Conservation (phyloP, 64 coral and sea anemone species). For the Pocillopora damicornis region DNA sequence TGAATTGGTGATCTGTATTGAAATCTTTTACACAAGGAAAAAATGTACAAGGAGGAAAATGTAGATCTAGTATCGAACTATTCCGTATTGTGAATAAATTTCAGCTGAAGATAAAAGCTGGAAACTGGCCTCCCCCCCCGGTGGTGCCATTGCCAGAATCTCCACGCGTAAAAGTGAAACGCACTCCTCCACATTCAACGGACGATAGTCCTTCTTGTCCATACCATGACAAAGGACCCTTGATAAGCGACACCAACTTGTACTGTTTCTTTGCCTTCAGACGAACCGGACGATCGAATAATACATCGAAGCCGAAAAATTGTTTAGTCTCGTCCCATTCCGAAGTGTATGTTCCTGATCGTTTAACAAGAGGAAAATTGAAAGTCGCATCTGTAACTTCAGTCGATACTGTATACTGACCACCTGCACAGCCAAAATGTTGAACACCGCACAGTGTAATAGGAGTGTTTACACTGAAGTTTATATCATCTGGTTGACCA, state of each 20-base stretch:
- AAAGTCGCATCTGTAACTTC: not conserved
- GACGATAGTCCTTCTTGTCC: not conserved
- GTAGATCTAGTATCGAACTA: too few species aligned
- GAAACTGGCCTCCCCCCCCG: not conserved
- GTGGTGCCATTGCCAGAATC: not conserved
- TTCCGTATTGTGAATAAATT: too few species aligned
- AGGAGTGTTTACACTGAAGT: slow-evolving; percentile 1
- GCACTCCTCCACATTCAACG: not conserved
- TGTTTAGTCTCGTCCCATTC: not conserved
- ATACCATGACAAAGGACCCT: not conserved
- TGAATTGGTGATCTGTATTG: too few species aligned
- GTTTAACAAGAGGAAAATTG: not conserved
- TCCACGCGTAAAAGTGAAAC: not conserved
- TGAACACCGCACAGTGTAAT: not conserved
- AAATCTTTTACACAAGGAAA: too few species aligned
- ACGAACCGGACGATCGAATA: not conserved
- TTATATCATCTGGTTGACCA: not conserved
- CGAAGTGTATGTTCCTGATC: not conserved
- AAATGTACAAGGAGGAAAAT: too few species aligned
- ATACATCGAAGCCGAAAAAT: slow-evolving; percentile 15
- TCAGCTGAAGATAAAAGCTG: not conserved
- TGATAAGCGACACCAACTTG: not conserved
- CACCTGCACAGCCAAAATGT: not conserved
- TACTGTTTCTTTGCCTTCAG: not conserved
- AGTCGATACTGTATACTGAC: not conserved